A percentile compares a stretch with the other conserved stretches of the same genome.
Evolutionary conservation across 2,888 invertebrate species (phyloP).

Genomic region (Drosophila subquinaria): DNA sequence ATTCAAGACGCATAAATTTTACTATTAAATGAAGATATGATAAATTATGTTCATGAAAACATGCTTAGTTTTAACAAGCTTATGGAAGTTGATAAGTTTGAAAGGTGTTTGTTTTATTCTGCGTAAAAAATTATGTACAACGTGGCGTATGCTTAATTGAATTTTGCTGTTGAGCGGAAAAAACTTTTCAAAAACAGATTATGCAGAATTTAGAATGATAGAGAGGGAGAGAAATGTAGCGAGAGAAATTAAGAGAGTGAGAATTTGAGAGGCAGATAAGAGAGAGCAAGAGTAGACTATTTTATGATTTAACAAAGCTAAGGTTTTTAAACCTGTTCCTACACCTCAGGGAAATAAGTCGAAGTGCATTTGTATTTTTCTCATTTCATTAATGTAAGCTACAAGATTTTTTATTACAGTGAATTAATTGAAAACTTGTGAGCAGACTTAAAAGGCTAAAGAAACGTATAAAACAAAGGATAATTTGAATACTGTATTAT

Average conservation of each 20-base stretch:
- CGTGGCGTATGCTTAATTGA: slow-evolving; percentile 61
- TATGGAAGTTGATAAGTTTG: neutral
- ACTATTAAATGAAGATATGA: neutral
- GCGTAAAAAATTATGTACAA: slow-evolving; percentile 9
- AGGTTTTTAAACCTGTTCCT: neutral
- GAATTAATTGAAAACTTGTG: neutral
- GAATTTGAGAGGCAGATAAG: neutral
- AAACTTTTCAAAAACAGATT: neutral
- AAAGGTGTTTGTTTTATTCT: neutral
- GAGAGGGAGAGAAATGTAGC: neutral
- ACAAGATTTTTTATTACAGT: neutral
- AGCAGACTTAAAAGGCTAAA: neutral
- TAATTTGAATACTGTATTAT: too few relatives aligned
- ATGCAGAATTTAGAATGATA: too few relatives aligned
- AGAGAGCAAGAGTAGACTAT: neutral
- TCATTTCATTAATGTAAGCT: neutral
- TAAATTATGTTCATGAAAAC: neutral
- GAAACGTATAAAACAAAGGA: too few relatives aligned
- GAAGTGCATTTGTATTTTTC: neutral
- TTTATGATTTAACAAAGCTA: neutral
- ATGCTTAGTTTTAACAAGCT: too few relatives aligned
- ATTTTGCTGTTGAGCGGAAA: slow-evolving; percentile 7
- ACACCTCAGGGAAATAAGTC: neutral
- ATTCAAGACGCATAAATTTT: neutral
- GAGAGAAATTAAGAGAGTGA: neutral